Base-by-base conservation (phyloP, 1,140 invertebrate species). In the Drosophila saltans region DNA sequence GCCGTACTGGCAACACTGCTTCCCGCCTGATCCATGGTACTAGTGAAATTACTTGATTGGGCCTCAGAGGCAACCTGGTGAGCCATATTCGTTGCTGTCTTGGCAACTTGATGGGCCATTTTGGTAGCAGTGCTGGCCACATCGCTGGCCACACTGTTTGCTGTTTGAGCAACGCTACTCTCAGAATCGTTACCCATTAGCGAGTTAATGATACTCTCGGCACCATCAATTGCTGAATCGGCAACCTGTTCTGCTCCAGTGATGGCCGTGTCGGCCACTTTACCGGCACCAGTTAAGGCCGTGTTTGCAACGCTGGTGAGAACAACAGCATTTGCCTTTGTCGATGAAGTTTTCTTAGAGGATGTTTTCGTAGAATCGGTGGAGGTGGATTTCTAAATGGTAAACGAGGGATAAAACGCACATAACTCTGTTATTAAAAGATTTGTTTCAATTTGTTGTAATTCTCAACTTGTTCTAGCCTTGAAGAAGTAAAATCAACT, bases 231-330 rank as follows among this genome's bases (percentile, higher is more conserved):
- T 21, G 45, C 45, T 1, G 45, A 26, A 52, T 52, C 45, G 21
- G 45, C 45, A 3, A 52, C 45, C 2, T 26, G 16, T 52, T 52
- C 8, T 8, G 45, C 45, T 10, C 45, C 45, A 52, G 8, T 7
- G 45, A 52, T 52, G 7, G 45, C 45, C 3, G 45, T 52, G 10
- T 52, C 45, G 45, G 45, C 45, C 21, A 52, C 45, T 24, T 52
- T 52, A 24, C 21, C 45, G 21, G 45, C 45, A 10, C 45, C 45
- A 52, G 45, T 52, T 26, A 52, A 10, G 10, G 45, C 45, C 1
- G 45, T 26, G 9, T 52, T 16, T 26, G 45, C 45, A 21, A 52
- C 45, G 10, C 45, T 52, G 21, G 21, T 26, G 2, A 24, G 26
- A 24, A 52, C 21, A 4, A 52, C 2, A n/a, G 21, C 5, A 9